phyloP scores from a whole-genome alignment of 2,888 invertebrate species.

The Agrochola lychnidis region DNA sequence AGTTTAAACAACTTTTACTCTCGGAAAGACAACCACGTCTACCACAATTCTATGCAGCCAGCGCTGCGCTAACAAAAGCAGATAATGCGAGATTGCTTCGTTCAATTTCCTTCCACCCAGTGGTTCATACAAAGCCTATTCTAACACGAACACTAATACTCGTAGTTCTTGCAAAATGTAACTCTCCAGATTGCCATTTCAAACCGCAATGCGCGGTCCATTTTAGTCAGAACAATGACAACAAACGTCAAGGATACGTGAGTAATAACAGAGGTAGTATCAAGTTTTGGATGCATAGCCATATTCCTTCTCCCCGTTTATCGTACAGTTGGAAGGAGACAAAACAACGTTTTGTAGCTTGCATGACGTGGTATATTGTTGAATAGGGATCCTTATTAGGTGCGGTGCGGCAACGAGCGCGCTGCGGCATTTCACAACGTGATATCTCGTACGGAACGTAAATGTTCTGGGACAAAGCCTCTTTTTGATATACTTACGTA shows the following conservation, averaged over 20 bases:
- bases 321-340: slow-evolving; percentile 53
- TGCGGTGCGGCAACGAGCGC: slow-evolving; percentile 64
- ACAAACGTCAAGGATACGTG: slow-evolving; percentile 66
- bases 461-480: slow-evolving; percentile 41
- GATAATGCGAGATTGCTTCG: slow-evolving; percentile 21
- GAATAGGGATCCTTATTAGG: slow-evolving; percentile 76
- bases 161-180: slow-evolving; percentile 54
- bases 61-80: slow-evolving; percentile 1
- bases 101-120: slow-evolving; percentile 21
- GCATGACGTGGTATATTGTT: slow-evolving; percentile 66
- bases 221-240: slow-evolving; percentile 69
- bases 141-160: slow-evolving; percentile 45
- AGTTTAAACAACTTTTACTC: slow-evolving; percentile 9
- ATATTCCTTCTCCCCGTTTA: slow-evolving; percentile 51
- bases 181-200: slow-evolving; percentile 60
- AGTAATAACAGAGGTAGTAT: slow-evolving; percentile 60
- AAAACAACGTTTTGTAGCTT: slow-evolving; percentile 55
- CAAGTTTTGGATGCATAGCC: slow-evolving; percentile 62
- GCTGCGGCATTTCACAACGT: slow-evolving; percentile 67
- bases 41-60: neutral
- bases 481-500: slow-evolving; percentile 17
- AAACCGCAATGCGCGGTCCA: slow-evolving; percentile 61
- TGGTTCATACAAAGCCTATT: slow-evolving; percentile 42
- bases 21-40: neutral
- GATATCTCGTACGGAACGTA: slow-evolving; percentile 43